A percentile compares a stretch with the other conserved stretches of the same genome.
Evolutionary conservation across 2,888 invertebrate species (phyloP).

Genomic region (Habroteleia sp.): DNA sequence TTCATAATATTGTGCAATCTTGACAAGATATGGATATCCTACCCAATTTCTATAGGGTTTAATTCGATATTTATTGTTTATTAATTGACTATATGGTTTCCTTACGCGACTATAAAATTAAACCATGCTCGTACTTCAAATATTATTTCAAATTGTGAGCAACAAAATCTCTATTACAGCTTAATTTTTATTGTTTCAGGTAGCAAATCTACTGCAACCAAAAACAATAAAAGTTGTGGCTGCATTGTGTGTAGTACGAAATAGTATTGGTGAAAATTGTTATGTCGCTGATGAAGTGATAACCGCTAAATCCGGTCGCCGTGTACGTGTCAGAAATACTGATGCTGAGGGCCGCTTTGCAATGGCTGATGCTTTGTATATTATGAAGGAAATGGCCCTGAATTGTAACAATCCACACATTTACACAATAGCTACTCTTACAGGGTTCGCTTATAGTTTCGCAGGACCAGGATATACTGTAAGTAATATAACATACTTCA

Average conservation of each 20-base stretch:
- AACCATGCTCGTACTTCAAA: conserved; percentile 19
- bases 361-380: conserved; percentile 93
- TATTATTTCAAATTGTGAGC: conserved; percentile 15
- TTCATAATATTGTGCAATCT: no score
- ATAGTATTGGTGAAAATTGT: conserved; percentile 92
- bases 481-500: conserved; percentile 66
- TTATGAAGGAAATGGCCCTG: conserved; percentile 87
- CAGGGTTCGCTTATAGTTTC: conserved; percentile 90
- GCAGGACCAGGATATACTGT: conserved; percentile 89
- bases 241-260: conserved; percentile 92
- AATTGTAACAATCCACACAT: conserved; percentile 89
- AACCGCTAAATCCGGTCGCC: conserved; percentile 89
- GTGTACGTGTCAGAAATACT: conserved; percentile 94
- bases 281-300: conserved; percentile 96
- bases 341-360: conserved; percentile 96
- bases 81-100: no score
- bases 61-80: no score
- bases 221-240: conserved; percentile 89
- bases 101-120: no score
- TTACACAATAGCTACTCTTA: conserved; percentile 94
- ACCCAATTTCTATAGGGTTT: no score
- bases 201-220: conserved; percentile 86
- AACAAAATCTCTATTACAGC: conserved; percentile 36
- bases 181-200: conserved; percentile 78
- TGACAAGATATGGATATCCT: no score